phyloP scores from a whole-genome alignment of 2,888 invertebrate species.

The Copidosoma aretas region DNA sequence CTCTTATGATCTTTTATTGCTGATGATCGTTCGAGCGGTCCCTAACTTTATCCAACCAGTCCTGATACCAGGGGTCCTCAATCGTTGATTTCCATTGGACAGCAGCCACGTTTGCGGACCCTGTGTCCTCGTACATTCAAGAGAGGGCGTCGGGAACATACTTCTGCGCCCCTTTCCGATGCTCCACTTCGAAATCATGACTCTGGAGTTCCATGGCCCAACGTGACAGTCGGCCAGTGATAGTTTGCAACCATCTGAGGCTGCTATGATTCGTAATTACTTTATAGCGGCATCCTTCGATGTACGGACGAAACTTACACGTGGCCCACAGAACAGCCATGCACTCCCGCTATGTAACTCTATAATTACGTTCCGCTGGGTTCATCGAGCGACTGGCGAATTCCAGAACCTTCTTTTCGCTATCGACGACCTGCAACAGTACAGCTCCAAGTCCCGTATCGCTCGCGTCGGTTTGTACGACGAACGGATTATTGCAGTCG shows the following conservation, averaged over 20 bases:
- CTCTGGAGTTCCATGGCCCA: too few relatives aligned
- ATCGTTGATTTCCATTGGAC: not conserved
- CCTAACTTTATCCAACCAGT: not conserved
- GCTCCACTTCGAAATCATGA: too few relatives aligned
- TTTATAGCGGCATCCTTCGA: constrained; percentile 38
- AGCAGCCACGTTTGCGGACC: not conserved
- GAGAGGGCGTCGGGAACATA: not conserved
- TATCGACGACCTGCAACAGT: constrained; percentile 7
- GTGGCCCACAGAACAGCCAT: constrained; percentile 35
- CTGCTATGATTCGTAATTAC: constrained; percentile 44
- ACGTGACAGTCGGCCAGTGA: not conserved
- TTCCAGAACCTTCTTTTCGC: constrained; percentile 33
- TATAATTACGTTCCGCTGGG: constrained; percentile 35
- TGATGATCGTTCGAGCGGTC: not conserved
- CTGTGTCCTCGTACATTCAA: not conserved
- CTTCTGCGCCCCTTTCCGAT: too few relatives aligned
- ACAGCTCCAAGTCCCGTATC: constrained; percentile 17
- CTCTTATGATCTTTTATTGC: not conserved
- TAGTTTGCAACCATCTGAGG: constrained; percentile 34
- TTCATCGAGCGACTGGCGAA: constrained; percentile 39
- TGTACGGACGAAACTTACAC: constrained; percentile 23
- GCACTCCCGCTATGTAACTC: constrained; percentile 37
- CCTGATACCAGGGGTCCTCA: constrained; percentile 32
- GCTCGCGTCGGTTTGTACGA: constrained; percentile 22
- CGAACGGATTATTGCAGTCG: constrained; percentile 29